These are phyloP conservation scores for Callaeas wilsoni DNA, from an alignment of 2,113 vertebrate species.

Conservation along the genomic window DNA sequence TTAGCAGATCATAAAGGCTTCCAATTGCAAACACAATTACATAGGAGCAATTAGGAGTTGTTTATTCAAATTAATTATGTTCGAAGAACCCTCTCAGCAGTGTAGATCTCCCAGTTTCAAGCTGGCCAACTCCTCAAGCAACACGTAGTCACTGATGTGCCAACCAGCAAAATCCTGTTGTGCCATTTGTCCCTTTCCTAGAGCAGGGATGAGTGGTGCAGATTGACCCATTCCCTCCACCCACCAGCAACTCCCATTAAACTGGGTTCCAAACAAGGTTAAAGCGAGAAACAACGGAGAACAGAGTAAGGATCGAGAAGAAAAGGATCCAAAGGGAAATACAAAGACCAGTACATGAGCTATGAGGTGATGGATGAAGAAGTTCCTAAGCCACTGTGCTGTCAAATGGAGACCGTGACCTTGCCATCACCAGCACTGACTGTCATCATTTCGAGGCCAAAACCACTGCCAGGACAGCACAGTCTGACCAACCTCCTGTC, in stretches of 20 bases:
- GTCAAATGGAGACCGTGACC: background rate
- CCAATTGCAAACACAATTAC: background rate
- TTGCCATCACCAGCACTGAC: background rate
- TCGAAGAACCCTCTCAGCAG: background rate
- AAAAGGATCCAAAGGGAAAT: background rate
- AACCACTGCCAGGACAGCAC: background rate
- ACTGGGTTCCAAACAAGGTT: background rate
- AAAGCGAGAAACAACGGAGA: background rate
- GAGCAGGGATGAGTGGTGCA: background rate
- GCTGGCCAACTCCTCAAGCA: background rate
- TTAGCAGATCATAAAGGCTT: background rate
- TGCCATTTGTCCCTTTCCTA: background rate
- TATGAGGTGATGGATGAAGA: background rate
- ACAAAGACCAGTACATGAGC: background rate
- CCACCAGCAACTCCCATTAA: background rate
- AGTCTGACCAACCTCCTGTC: background rate
- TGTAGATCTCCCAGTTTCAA: background rate
- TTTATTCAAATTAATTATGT: background rate
- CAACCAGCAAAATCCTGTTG: background rate
- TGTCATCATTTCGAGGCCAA: background rate
- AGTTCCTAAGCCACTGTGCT: background rate
- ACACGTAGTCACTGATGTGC: fast-evolving
- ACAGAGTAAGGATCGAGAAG: background rate
- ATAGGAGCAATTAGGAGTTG: background rate
- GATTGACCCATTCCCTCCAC: background rate